Percentiles rank a stretch among this genome's conserved stretches.
Conservation (phyloP, 2,888 invertebrate species). For the Leptopilina myrica region DNA sequence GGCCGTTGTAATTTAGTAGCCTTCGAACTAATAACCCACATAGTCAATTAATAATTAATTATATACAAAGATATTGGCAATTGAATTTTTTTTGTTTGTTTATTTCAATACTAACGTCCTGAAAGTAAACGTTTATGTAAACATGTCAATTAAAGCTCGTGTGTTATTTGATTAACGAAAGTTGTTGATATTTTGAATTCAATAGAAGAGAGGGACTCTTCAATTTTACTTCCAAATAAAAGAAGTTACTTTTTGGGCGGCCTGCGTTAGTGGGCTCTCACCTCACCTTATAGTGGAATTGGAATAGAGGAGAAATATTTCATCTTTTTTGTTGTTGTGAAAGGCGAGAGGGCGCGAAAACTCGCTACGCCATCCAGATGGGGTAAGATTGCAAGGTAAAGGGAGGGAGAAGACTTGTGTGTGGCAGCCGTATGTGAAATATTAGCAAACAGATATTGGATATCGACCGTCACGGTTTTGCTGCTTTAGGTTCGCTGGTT, state of each 20-base stretch:
- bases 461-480: conserved; percentile 56
- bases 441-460: conserved; percentile 64
- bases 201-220: not conserved
- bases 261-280: not conserved
- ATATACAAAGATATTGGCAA: too few species aligned
- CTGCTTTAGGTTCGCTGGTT: conserved; percentile 48
- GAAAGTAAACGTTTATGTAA: too few species aligned
- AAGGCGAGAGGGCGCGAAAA: conserved; percentile 27
- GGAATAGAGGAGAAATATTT: conserved; percentile 21
- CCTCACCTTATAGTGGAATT: not conserved
- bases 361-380: not conserved
- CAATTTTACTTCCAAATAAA: not conserved
- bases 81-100: too few species aligned
- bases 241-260: not conserved
- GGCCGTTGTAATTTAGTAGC: too few species aligned
- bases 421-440: conserved; percentile 60
- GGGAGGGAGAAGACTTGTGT: conserved; percentile 53
- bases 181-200: not conserved
- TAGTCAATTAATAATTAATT: too few species aligned
- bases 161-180: not conserved
- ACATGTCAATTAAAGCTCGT: too few species aligned
- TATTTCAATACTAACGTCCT: too few species aligned
- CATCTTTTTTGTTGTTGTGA: conserved; percentile 1
- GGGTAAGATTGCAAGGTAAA: conserved; percentile 46
- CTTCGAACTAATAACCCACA: too few species aligned